A percentile compares a stretch with the other conserved stretches of the same genome.
Conservation (phyloP, 2,113 vertebrate genomes). For the Toxotes jaculatrix region DNA sequence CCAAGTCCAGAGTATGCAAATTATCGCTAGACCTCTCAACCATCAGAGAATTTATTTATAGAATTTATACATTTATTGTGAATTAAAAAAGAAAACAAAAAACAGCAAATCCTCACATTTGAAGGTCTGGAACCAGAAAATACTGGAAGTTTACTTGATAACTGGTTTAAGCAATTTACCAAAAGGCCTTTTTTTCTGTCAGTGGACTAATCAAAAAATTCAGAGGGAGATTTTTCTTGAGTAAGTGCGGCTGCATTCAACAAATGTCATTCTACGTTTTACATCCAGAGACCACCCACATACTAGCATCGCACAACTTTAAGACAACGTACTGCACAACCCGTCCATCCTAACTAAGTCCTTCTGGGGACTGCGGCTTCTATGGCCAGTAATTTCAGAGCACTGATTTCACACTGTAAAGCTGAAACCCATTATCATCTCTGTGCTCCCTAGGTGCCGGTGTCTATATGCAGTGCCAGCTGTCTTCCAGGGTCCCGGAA, state of each 20-base stretch:
- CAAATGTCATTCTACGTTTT: neutral
- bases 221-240: neutral
- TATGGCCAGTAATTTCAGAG: neutral
- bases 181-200: too few relatives aligned
- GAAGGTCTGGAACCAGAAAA: neutral
- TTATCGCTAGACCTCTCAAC: neutral
- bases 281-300: neutral
- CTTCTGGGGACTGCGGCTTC: too few relatives aligned
- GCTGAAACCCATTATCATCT: neutral
- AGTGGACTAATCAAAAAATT: neutral
- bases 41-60: neutral
- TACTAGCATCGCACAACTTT: neutral
- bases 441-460: slow-evolving; percentile 72
- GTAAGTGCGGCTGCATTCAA: too few relatives aligned
- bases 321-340: too few relatives aligned
- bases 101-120: neutral
- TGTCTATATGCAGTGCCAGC: slow-evolving; percentile 82
- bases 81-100: neutral
- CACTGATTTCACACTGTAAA: neutral
- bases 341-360: too few relatives aligned
- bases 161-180: too few relatives aligned
- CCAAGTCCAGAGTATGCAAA: neutral
- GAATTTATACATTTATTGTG: too few relatives aligned
- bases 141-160: neutral
- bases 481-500: slow-evolving; percentile 84